Evolutionary conservation across 2,888 invertebrate species (phyloP), one percentile per base, ranked within the genome.

Genomic region (Diaphora mendica): DNA sequence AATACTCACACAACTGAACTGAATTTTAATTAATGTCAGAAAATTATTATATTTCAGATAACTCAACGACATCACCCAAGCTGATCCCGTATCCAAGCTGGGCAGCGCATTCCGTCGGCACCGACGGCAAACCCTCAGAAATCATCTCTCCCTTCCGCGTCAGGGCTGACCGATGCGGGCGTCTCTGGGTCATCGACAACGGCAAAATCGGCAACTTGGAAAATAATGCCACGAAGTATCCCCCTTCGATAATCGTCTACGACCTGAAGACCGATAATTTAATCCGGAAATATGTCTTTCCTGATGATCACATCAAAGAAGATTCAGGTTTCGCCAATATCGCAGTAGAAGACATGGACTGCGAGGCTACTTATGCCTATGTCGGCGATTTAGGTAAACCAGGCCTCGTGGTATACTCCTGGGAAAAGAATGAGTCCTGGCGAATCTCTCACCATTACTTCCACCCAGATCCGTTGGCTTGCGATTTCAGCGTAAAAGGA

Each of bases 81-180:
- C 91, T 98, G 74, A 97, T 95, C n/a, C 98, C 98, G 0, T 98
- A 97, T 84, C 98, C 98, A 1, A 97, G 97, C 82, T 98, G 98
- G 98, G 97, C 97, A 76, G 97, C 97, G 0, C 98, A 98, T 86
- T 97, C 97, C 65, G 96, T 93, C 64, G 92, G 90, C 15, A 91
- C 89, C 30, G 95, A 94, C 3, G 92, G 92, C 0, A 92, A 91
- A n/a, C 95, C 96, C 0, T 96, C 97, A 2, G 97, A 97, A 88
- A 96, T 98, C 70, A 96, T 98, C 0, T 98, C 98, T 0, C 97
- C 98, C 0, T 98, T 97, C 90, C 95, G 98, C 13, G 94, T 97
- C 3, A 95, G 97, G 0, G 97, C 97, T 1, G 98, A 98, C 89
- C 96, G 96, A 69, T 98, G 98, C 88, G 97, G 97, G 23, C 96